Evolutionary conservation across 2,888 invertebrate species (phyloP).

Genomic region (Chorisops tibialis): DNA sequence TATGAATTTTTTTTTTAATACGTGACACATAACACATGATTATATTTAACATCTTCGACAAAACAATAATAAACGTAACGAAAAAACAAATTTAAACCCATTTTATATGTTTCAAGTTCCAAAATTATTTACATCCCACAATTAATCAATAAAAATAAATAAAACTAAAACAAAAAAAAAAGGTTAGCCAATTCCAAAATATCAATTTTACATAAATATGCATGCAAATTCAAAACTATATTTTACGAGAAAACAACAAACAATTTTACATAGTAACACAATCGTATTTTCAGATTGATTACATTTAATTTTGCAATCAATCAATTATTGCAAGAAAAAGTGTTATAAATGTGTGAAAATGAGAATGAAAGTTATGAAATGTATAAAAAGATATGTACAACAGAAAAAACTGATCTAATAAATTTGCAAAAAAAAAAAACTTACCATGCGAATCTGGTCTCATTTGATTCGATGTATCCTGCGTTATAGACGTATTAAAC

Average conservation of each 20-base stretch:
- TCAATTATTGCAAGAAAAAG: not conserved
- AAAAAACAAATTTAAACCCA: not conserved
- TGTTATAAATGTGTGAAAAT: not conserved
- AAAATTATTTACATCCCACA: not conserved
- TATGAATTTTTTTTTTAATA: no score
- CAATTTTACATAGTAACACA: not conserved
- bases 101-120: not conserved
- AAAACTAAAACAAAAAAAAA: constrained; percentile 1
- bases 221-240: not conserved
- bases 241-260: not conserved
- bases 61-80: not conserved
- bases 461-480: constrained; percentile 34
- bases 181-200: constrained; percentile 26
- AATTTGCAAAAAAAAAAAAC: no score
- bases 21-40: no score
- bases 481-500: constrained; percentile 27
- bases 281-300: not conserved
- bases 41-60: no score
- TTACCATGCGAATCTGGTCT: constrained; percentile 47
- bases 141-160: not conserved
- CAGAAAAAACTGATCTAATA: not conserved
- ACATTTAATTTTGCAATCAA: not conserved
- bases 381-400: not conserved
- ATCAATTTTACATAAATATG: not conserved
- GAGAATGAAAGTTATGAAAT: not conserved